These are phyloP conservation scores for Archilochus colubris DNA, from an alignment of 2,113 vertebrate species.

Conservation along the genomic window DNA sequence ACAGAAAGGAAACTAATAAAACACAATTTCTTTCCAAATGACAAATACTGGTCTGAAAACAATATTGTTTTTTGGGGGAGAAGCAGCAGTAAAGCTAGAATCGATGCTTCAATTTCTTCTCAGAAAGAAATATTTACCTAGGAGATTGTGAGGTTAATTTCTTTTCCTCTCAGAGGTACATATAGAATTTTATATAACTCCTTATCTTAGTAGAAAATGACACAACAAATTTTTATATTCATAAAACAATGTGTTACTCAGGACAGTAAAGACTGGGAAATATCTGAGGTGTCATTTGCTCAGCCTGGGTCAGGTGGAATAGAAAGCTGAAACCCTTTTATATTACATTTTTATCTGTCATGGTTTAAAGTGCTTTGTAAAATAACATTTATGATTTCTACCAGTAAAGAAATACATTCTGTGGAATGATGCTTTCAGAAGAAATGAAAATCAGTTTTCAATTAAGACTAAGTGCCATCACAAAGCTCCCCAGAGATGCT, in stretches of 20 bases:
- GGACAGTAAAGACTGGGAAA: background rate
- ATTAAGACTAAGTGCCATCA: constrained; percentile 23
- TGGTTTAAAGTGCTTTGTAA: constrained; percentile 1
- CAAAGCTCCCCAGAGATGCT: constrained; percentile 8
- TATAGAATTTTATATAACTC: background rate
- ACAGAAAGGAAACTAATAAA: background rate
- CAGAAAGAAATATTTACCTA: background rate
- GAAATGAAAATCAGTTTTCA: constrained; percentile 30
- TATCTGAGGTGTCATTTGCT: background rate
- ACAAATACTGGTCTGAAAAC: background rate
- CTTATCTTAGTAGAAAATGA: background rate
- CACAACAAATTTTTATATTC: background rate
- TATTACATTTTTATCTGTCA: background rate
- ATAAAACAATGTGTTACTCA: background rate
- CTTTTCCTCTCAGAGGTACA: background rate
- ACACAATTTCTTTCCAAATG: background rate
- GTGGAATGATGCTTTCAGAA: constrained; percentile 17
- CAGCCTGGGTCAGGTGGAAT: background rate
- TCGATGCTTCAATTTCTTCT: background rate
- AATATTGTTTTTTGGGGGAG: background rate
- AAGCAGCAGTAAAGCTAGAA: background rate
- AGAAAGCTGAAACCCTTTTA: background rate
- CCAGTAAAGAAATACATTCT: background rate
- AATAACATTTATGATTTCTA: background rate
- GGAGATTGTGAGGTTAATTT: background rate